Conservation (phyloP, 2,113 vertebrate genomes). For the Oryzias woworae region DNA sequence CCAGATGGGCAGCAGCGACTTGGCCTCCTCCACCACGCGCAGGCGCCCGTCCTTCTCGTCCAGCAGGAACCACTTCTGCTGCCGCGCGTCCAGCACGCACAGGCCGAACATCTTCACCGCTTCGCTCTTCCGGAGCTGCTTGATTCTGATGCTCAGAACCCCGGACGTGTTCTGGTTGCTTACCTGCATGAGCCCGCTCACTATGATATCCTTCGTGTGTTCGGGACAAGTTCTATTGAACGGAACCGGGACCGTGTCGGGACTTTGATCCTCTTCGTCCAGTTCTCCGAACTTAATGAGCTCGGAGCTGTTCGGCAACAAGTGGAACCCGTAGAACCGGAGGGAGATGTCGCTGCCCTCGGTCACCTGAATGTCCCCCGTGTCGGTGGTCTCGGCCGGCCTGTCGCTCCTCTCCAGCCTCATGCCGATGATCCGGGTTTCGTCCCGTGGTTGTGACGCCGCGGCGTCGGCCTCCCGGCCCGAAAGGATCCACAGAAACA, state of each 20-base stretch:
- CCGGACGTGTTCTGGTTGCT: slow-evolving; percentile 78
- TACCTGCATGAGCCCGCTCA: slow-evolving; percentile 49
- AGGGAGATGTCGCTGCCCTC: slow-evolving; percentile 84
- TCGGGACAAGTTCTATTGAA: slow-evolving; percentile 78
- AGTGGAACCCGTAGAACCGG: slow-evolving; percentile 85
- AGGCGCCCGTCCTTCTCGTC: slow-evolving; percentile 77
- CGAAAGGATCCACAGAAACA: slow-evolving; percentile 55
- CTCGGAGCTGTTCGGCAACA: slow-evolving; percentile 68
- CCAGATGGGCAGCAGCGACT: slow-evolving; percentile 86
- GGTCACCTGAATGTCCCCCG: slow-evolving; percentile 84
- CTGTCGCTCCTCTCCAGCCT: slow-evolving; percentile 80
- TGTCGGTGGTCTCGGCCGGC: slow-evolving; percentile 59
- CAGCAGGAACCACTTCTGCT: slow-evolving; percentile 78
- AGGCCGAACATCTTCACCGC: slow-evolving; percentile 82
- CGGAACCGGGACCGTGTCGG: not conserved
- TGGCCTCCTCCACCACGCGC: slow-evolving; percentile 84
- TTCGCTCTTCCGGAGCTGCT: slow-evolving; percentile 87
- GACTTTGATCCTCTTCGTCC: slow-evolving; percentile 48
- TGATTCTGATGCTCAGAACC: slow-evolving; percentile 78
- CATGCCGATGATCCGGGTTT: slow-evolving; percentile 83
- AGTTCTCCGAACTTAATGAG: slow-evolving; percentile 81
- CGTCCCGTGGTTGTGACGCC: slow-evolving; percentile 20
- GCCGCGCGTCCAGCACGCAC: slow-evolving; percentile 76
- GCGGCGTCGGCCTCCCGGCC: slow-evolving; percentile 28
- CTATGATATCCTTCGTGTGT: slow-evolving; percentile 77